These are phyloP conservation scores for Donacobius atricapilla DNA, from an alignment of 2,113 vertebrate species.

Conservation along the genomic window DNA sequence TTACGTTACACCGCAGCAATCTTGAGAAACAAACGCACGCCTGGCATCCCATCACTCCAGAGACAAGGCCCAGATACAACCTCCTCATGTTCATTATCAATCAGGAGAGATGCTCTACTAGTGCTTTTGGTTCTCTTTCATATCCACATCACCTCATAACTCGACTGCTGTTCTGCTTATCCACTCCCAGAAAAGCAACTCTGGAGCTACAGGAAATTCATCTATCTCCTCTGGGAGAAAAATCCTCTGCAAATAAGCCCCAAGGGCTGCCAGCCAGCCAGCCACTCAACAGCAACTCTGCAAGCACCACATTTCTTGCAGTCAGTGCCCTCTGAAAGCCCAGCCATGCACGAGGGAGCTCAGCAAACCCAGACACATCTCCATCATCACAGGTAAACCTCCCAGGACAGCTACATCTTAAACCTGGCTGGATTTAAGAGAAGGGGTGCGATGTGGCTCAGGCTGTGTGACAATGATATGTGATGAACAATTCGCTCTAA, in stretches of 20 bases:
- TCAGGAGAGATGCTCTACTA: not conserved
- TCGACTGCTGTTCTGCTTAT: not conserved
- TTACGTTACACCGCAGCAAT: not conserved
- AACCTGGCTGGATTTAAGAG: not conserved
- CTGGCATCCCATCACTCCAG: not conserved
- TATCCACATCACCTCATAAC: not conserved
- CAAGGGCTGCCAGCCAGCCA: not conserved
- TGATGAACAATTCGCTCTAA: not conserved
- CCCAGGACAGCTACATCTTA: not conserved
- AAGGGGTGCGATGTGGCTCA: not conserved
- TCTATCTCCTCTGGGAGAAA: not conserved
- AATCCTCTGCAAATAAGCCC: not conserved
- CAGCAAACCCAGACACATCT: not conserved
- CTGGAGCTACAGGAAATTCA: not conserved
- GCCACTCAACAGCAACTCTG: not conserved
- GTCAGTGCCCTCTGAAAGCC: not conserved
- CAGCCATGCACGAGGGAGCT: not conserved
- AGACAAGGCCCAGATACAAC: not conserved
- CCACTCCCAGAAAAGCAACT: not conserved
- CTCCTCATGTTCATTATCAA: not conserved
- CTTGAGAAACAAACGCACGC: not conserved
- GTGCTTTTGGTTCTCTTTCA: not conserved
- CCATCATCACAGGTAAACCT: not conserved
- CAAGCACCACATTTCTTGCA: not conserved
- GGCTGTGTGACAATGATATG: not conserved